These are phyloP conservation scores for Drosophila diplacantha DNA, from an alignment of 2,888 invertebrate genomes.

Conservation along the genomic window DNA sequence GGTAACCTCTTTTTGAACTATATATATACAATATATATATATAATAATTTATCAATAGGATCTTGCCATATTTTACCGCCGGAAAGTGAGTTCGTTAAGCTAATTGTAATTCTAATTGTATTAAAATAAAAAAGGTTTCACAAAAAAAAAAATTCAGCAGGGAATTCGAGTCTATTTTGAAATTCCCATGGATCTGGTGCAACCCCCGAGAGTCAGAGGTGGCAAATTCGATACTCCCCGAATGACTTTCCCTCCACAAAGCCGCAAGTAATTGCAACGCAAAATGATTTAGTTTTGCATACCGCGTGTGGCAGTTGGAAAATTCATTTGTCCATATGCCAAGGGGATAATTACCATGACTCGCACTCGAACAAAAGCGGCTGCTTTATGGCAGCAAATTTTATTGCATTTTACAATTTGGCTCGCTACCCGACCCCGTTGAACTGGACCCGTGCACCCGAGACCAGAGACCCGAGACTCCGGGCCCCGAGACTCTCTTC, in stretches of 20 bases:
- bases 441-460: constrained; percentile 30
- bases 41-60: no score
- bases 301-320: constrained; percentile 20
- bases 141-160: neutral
- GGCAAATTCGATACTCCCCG: constrained; percentile 3
- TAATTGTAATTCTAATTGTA: no score
- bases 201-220: constrained; percentile 15
- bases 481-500: constrained; percentile 39
- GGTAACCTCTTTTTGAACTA: no score
- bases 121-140: neutral
- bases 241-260: constrained; percentile 20
- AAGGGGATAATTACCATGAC: constrained; percentile 61
- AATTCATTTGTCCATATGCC: constrained; percentile 41
- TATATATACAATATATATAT: no score
- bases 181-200: constrained; percentile 12
- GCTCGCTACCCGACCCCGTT: constrained; percentile 31
- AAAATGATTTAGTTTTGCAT: constrained; percentile 23
- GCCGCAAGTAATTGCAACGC: constrained; percentile 16
- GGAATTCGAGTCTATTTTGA: neutral
- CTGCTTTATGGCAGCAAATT: constrained; percentile 51
- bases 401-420: constrained; percentile 56
- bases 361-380: constrained; percentile 51
- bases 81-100: no score
- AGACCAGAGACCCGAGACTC: constrained; percentile 14
- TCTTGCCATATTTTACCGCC: no score